Percentiles rank a stretch among this genome's conserved stretches.
phyloP scores from a whole-genome alignment of 2,797 vertebrate genomes.

The Pyrocephalus nanus region DNA sequence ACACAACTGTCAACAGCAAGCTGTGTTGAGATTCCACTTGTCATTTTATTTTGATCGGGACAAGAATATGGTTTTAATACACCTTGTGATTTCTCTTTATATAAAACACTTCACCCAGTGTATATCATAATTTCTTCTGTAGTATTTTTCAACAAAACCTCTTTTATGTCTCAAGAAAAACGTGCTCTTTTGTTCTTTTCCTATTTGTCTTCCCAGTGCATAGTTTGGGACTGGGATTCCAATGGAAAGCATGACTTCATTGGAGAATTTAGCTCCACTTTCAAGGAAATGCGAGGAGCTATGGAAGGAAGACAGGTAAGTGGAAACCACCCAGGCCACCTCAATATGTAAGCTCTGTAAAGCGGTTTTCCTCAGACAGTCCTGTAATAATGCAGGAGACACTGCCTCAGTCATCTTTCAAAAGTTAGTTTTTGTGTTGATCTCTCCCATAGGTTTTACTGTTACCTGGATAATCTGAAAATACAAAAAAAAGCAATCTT shows the following conservation, averaged over 20 bases:
- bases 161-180: not conserved
- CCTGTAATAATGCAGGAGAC: not conserved
- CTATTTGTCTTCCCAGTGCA: slow-evolving; percentile 83
- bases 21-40: not conserved
- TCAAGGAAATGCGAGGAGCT: slow-evolving; percentile 91
- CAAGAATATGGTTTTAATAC: not conserved
- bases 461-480: not conserved
- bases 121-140: not conserved
- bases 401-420: not conserved
- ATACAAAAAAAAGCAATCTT: not conserved
- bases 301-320: slow-evolving; percentile 95
- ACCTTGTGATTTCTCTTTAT: not conserved
- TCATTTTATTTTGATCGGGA: not conserved
- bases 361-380: not conserved
- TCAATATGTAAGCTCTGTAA: not conserved
- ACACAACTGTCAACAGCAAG: not conserved
- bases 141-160: not conserved
- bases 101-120: not conserved
- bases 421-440: not conserved
- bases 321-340: not conserved
- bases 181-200: not conserved
- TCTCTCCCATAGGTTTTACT: not conserved
- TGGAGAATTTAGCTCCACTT: slow-evolving; percentile 94
- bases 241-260: slow-evolving; percentile 99
- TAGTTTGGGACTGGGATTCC: slow-evolving; percentile 99